These are phyloP conservation scores for Drosophila gaucha DNA, from an alignment of 2,888 invertebrate species.

Conservation along the genomic window DNA sequence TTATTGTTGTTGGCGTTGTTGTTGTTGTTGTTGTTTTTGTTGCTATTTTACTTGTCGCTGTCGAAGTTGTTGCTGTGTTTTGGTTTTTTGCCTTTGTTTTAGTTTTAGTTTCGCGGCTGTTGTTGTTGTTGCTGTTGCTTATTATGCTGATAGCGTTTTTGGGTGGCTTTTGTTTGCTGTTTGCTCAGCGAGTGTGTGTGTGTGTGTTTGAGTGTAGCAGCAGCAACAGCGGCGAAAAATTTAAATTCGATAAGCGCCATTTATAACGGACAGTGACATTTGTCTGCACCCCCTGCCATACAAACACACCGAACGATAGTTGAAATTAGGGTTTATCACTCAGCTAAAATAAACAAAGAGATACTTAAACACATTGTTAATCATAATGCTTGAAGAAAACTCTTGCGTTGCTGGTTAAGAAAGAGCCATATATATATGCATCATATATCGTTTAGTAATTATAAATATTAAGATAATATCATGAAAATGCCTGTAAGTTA, in stretches of 20 bases:
- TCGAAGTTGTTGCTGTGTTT: conserved; percentile 53
- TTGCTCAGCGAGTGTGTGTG: conserved; percentile 22
- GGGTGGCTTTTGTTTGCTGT: conserved; percentile 59
- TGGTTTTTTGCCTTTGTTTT: conserved; percentile 56
- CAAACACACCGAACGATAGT: not conserved
- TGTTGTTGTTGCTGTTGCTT: conserved; percentile 52
- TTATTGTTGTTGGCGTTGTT: conserved; percentile 40
- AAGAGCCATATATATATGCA: too few species aligned
- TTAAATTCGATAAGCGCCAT: conserved; percentile 74
- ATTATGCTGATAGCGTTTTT: conserved; percentile 77
- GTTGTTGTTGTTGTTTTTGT: conserved; percentile 28
- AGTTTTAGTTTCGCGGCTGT: conserved; percentile 51
- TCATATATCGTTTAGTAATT: too few species aligned
- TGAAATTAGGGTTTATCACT: conserved; percentile 10
- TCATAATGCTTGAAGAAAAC: too few species aligned
- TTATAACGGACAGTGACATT: conserved; percentile 60
- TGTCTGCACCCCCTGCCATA: conserved; percentile 29
- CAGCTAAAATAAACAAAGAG: conserved; percentile 3
- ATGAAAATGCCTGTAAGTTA: not conserved
- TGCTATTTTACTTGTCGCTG: conserved; percentile 62
- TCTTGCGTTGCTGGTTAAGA: too few species aligned
- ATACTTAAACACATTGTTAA: too few species aligned
- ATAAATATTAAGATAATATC: too few species aligned
- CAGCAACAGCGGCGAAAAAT: conserved; percentile 58
- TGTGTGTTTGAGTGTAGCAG: conserved; percentile 31